A percentile compares a stretch with the other conserved stretches of the same genome.
phyloP scores from a whole-genome alignment of 2,113 vertebrate genomes.

The Dasyornis broadbenti region DNA sequence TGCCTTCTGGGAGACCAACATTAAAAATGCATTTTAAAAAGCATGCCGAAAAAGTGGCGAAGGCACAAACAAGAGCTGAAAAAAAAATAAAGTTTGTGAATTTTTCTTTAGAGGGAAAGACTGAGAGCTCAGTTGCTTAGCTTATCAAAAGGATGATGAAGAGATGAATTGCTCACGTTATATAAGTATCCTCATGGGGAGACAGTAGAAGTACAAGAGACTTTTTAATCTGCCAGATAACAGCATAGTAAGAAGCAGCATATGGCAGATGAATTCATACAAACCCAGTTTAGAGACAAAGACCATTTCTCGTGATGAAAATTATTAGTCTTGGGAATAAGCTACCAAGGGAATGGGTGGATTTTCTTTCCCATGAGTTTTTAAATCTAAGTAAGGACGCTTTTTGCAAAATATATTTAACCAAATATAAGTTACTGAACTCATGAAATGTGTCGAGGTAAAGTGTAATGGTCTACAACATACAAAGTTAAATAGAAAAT shows the following conservation, averaged over 20 bases:
- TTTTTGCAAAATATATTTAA: not conserved
- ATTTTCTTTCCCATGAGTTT: not conserved
- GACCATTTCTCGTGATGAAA: not conserved
- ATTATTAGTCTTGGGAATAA: not conserved
- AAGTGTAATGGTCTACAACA: not conserved
- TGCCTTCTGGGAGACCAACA: not conserved
- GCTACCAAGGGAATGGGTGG: not conserved
- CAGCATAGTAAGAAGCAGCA: not conserved
- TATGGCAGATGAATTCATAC: not conserved
- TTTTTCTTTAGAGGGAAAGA: not conserved
- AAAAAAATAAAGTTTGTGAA: not conserved
- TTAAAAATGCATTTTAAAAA: conserved; percentile 13
- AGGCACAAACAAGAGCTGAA: not conserved
- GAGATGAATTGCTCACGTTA: not conserved
- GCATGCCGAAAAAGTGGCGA: not conserved
- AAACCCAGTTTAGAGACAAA: conserved; percentile 8
- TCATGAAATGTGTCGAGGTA: not conserved
- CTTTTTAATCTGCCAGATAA: conserved; percentile 10
- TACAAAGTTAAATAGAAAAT: not conserved
- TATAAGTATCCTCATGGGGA: conserved; percentile 1
- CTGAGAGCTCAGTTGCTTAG: not conserved
- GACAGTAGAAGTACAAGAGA: not conserved
- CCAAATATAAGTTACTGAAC: not conserved
- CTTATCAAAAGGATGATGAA: conserved; percentile 12
- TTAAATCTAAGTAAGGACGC: not conserved